Conservation (phyloP, 1,140 invertebrate genomes). For the Akabosia matsudoensis region DNA sequence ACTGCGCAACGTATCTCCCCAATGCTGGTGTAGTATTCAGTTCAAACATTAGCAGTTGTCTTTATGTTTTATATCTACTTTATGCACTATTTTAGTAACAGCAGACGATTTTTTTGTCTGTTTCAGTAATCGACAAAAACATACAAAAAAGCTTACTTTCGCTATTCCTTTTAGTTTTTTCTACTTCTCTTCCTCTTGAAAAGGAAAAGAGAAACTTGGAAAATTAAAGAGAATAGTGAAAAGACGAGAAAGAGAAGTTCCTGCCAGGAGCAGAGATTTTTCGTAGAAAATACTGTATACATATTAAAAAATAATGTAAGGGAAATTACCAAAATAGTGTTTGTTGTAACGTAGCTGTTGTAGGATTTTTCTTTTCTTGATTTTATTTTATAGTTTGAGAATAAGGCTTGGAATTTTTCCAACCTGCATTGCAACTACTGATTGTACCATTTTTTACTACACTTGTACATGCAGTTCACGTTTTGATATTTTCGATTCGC, state of each 20-base stretch:
- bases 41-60: background rate
- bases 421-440: too few relatives aligned
- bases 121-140: too few relatives aligned
- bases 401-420: too few relatives aligned
- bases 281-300: background rate
- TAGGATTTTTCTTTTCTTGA: too few relatives aligned
- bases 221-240: slow-evolving; percentile 7
- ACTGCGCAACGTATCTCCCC: background rate
- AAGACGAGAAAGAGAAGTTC: slow-evolving; percentile 5
- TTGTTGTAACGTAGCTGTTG: background rate
- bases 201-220: background rate
- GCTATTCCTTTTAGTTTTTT: background rate
- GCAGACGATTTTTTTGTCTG: too few relatives aligned
- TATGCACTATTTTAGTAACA: too few relatives aligned
- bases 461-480: too few relatives aligned
- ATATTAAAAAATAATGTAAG: background rate
- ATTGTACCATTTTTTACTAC: too few relatives aligned
- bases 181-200: background rate
- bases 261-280: slow-evolving; percentile 18
- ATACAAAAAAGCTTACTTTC: background rate
- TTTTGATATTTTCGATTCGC: too few relatives aligned
- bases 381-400: too few relatives aligned
- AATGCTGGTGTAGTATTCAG: background rate
- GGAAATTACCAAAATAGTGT: background rate
- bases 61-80: background rate